Base-by-base conservation (phyloP, 2,113 vertebrate genomes). In the Climacteris rufus region DNA sequence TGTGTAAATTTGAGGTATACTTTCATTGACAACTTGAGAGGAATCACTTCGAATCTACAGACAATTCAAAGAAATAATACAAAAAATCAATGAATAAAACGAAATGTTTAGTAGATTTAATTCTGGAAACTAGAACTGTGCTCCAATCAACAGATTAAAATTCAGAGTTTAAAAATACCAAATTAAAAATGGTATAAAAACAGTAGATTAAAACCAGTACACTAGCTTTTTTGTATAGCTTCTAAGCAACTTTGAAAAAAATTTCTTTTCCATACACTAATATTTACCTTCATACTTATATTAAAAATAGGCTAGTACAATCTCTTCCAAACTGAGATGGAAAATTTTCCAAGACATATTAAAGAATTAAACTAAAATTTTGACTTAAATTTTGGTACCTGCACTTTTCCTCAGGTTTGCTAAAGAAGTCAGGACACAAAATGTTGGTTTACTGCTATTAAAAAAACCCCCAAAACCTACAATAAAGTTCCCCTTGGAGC, bases 11-110 rank as follows among this genome's bases (percentile, higher is more conserved):
- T 99, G 98, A 96, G 99, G 99, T 97, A 99, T 97, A 71, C 98
- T 99, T 97, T 99, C 98, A 91, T 98, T 98, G 50, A 99, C 98
- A 47, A 99, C 98, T 96, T 99, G 97, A 74, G 98, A 99, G 8
- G 99, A 99, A 95, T 99, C 99, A 40, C 97, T 99, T 90, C 99
- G 98, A 79, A 99, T 99, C 99, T 99, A 85, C 53, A 86, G 53
- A 69, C 7, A 23, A 72, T 74, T 80, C 45, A 66, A 89, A 93
- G 33, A 78, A 90, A 83, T 30, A 50, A 78, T 1, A 63, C 2
- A 53, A 57, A 57, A 86, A 70, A 9, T 7, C 3, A 3, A 45
- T 21, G 7, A 72, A 53, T 27, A 27, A 85, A 84, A 7, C 5
- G 37, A 78, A 75, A 33, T 0, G 0, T 30, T 28, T 10, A 69